Percentiles rank a stretch among this genome's conserved stretches.
These are phyloP conservation scores for Acheta domesticus DNA, from an alignment of 2,888 invertebrate species.

Conservation along the genomic window DNA sequence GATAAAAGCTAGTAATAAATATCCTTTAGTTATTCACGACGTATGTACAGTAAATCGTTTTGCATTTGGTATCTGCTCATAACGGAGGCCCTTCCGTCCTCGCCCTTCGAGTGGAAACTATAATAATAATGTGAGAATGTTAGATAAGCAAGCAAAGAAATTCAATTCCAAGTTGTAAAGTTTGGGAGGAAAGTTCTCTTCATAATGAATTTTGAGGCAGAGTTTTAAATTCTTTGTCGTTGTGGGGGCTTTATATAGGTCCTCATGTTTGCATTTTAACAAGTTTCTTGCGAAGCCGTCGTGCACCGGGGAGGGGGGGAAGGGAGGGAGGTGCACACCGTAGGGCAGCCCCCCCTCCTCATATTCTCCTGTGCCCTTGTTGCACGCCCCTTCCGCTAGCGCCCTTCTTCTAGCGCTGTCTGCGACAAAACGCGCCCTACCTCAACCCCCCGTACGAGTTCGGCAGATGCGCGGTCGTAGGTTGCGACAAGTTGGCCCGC, in stretches of 20 bases:
- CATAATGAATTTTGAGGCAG: slow-evolving; percentile 3
- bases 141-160: slow-evolving; percentile 18
- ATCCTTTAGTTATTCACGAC: too few relatives aligned
- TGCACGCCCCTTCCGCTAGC: too few relatives aligned
- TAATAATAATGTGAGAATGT: slow-evolving; percentile 18
- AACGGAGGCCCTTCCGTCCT: neutral
- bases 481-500: neutral
- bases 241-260: neutral
- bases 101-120: slow-evolving; percentile 1
- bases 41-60: too few relatives aligned
- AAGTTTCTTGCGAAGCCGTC: neutral
- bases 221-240: slow-evolving; percentile 18
- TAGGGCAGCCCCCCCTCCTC: too few relatives aligned
- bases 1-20: too few relatives aligned
- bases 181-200: slow-evolving; percentile 2
- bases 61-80: too few relatives aligned
- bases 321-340: too few relatives aligned
- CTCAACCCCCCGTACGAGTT: too few relatives aligned
- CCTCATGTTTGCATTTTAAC: slow-evolving; percentile 12
- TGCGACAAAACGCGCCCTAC: too few relatives aligned
- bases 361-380: too few relatives aligned
- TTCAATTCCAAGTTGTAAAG: slow-evolving; percentile 7
- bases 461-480: too few relatives aligned
- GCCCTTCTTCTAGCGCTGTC: too few relatives aligned
- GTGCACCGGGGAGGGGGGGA: neutral